Evolutionary conservation across 2,797 vertebrate species (phyloP).

Genomic region (Anguilla megastoma): DNA sequence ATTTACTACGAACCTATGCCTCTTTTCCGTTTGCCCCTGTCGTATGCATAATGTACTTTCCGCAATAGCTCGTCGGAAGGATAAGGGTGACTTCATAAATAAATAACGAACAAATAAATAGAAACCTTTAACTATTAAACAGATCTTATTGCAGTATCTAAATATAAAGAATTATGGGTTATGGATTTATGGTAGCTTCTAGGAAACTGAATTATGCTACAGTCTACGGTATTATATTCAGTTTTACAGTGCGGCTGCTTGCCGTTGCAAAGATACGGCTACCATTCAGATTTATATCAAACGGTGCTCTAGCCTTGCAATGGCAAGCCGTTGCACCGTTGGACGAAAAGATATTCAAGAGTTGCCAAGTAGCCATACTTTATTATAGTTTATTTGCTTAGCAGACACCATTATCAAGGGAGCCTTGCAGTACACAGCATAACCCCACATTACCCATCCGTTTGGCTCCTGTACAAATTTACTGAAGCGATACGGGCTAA

Average conservation of each 20-base stretch:
- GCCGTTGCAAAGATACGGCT: background rate
- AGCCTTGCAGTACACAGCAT: background rate
- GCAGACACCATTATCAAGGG: background rate
- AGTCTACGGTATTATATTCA: background rate
- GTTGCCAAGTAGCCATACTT: background rate
- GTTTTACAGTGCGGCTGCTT: background rate
- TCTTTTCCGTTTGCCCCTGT: background rate
- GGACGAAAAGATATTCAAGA: background rate
- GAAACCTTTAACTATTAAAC: background rate
- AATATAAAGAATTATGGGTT: background rate
- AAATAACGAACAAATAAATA: background rate
- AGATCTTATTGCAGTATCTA: background rate
- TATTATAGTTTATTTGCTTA: slow-evolving; percentile 17
- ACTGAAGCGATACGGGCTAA: background rate
- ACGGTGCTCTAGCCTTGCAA: background rate
- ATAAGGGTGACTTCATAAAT: background rate
- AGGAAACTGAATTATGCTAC: background rate
- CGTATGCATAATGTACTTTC: background rate
- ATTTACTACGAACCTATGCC: background rate
- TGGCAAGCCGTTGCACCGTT: background rate
- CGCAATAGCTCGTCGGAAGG: background rate
- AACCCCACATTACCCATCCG: background rate
- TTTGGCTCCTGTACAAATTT: background rate
- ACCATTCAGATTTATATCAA: slow-evolving; percentile 1
- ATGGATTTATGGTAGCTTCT: background rate